Evolutionary conservation across 2,797 vertebrate genomes (phyloP).

Genomic region (Pangasius larnaudii): DNA sequence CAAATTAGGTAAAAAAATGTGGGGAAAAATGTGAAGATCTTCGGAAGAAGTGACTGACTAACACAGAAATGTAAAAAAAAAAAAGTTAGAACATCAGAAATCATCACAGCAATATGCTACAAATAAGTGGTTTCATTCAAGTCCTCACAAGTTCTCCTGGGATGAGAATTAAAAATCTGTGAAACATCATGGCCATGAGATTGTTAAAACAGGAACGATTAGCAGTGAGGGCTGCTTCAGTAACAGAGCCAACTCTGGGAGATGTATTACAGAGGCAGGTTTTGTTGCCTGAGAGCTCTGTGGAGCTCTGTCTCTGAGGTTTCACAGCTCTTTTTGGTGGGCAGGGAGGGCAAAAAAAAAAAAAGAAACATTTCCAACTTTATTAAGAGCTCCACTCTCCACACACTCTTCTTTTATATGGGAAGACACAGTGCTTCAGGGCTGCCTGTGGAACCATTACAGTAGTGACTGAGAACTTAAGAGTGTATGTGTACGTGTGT

Average conservation of each 20-base stretch:
- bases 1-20: not conserved
- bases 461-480: not conserved
- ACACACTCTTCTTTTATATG: not conserved
- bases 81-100: conserved; percentile 32
- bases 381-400: conserved; percentile 17
- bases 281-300: conserved; percentile 34
- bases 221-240: conserved; percentile 43
- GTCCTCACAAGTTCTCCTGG: conserved; percentile 43
- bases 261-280: conserved; percentile 43
- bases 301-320: conserved; percentile 44
- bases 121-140: conserved; percentile 55
- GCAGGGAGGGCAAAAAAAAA: conserved; percentile 35
- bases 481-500: not conserved
- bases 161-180: conserved; percentile 52
- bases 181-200: conserved; percentile 25
- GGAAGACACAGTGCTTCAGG: not conserved
- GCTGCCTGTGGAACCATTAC: not conserved
- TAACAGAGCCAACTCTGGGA: conserved; percentile 37
- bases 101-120: conserved; percentile 45
- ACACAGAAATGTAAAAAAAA: conserved; percentile 22
- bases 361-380: conserved; percentile 31
- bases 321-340: conserved; percentile 32
- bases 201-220: conserved; percentile 54
- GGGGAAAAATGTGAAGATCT: not conserved
- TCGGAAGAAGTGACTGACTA: conserved; percentile 20